These are phyloP conservation scores for Clangula hyemalis DNA, from an alignment of 2,797 vertebrate species.

Conservation along the genomic window DNA sequence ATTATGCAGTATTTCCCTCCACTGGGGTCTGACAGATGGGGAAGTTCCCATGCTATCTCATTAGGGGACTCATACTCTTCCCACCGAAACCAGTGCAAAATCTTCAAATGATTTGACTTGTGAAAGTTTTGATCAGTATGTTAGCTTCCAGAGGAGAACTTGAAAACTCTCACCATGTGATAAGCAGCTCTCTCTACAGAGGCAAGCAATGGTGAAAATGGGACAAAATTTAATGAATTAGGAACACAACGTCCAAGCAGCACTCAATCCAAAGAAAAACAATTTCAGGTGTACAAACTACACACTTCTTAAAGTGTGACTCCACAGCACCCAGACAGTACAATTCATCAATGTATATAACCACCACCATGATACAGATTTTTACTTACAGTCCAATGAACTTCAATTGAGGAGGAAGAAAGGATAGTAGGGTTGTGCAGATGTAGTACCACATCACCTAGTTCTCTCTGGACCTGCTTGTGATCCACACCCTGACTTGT, in stretches of 20 bases:
- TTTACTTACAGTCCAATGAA: conserved; percentile 96
- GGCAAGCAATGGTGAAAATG: neutral
- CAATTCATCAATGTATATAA: neutral
- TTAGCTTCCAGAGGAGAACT: neutral
- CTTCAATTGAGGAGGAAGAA: conserved; percentile 94
- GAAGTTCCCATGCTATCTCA: neutral
- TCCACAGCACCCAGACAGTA: neutral
- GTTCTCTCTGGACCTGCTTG: conserved; percentile 93
- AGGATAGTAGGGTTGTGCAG: conserved; percentile 98
- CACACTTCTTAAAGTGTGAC: neutral
- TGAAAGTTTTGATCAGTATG: conserved; percentile 10
- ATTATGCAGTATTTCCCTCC: neutral
- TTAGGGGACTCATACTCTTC: neutral
- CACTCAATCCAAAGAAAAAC: neutral
- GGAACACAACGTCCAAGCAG: neutral
- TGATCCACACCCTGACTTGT: conserved; percentile 97
- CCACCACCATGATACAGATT: neutral
- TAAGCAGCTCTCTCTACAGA: neutral
- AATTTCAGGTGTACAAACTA: neutral
- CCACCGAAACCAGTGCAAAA: neutral
- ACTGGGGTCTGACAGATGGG: neutral
- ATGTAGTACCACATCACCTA: conserved; percentile 93
- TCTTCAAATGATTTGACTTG: neutral
- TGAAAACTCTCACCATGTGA: neutral
- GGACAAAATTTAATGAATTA: neutral